phyloP scores from a whole-genome alignment of 2,888 invertebrate species.

The Drosophila austrosaltans region DNA sequence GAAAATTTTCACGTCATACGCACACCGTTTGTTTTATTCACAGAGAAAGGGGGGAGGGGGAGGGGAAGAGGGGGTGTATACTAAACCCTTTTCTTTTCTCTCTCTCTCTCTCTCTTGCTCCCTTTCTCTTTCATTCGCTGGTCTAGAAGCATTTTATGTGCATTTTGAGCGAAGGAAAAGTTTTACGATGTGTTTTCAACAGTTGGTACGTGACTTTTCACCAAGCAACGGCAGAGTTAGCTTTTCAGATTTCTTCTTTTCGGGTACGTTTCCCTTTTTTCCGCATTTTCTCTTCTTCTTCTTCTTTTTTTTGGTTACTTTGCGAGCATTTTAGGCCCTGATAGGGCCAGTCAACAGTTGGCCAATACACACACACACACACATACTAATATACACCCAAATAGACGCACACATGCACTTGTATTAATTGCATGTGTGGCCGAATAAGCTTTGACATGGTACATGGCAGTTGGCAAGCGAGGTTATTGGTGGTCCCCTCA shows the following conservation, averaged over 20 bases:
- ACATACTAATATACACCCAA: background rate
- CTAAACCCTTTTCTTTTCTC: conserved; percentile 47
- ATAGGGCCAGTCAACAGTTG: conserved; percentile 70
- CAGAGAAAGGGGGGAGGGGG: background rate
- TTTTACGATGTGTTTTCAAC: conserved; percentile 73
- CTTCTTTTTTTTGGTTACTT: conserved; percentile 33
- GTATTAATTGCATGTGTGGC: conserved; percentile 63
- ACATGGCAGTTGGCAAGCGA: conserved; percentile 39
- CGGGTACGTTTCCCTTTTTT: background rate
- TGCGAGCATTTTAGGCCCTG: conserved; percentile 39
- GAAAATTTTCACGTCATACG: conserved; percentile 74
- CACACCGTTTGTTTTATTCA: conserved; percentile 55
- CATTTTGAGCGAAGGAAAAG: conserved; percentile 51
- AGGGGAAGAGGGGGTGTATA: conserved; percentile 13
- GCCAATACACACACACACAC: conserved; percentile 35
- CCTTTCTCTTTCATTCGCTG: conserved; percentile 14
- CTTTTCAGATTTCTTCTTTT: conserved; percentile 43
- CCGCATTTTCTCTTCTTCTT: background rate
- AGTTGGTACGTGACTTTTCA: conserved; percentile 74
- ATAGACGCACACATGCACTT: conserved; percentile 32
- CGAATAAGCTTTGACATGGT: conserved; percentile 48
- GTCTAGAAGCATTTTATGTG: conserved; percentile 49
- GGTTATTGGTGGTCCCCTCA: background rate
- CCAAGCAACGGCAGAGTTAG: conserved; percentile 56
- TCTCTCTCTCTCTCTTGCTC: background rate